These are phyloP conservation scores for Linepithema humile DNA, from an alignment of 1,140 invertebrate species.

Conservation along the genomic window DNA sequence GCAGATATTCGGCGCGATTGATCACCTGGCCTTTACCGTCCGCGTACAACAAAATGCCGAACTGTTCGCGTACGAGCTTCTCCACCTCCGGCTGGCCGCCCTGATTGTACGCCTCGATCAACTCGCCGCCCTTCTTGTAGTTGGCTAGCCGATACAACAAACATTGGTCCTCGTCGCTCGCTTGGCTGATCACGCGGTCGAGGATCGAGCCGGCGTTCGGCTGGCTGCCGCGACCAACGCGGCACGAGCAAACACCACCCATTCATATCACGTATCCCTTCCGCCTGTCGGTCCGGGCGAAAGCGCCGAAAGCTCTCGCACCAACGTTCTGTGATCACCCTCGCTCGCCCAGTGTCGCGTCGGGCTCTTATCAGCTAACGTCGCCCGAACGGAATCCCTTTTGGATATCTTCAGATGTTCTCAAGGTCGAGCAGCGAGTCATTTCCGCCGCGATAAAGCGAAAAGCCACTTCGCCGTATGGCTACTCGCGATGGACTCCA, in stretches of 20 bases:
- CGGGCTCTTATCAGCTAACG: conserved; percentile 39
- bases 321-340: neutral
- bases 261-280: conserved; percentile 81
- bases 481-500: conserved; percentile 60
- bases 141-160: conserved; percentile 94
- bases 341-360: too few species aligned
- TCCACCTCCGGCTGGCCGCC: conserved; percentile 93
- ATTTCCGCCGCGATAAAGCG: conserved; percentile 55
- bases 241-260: conserved; percentile 81
- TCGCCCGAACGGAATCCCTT: conserved; percentile 6
- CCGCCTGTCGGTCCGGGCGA: neutral
- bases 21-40: conserved; percentile 94
- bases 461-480: conserved; percentile 47
- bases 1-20: conserved; percentile 94
- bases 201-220: conserved; percentile 90
- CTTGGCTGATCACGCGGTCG: conserved; percentile 94
- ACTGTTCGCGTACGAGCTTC: conserved; percentile 94
- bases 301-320: neutral
- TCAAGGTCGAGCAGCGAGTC: conserved; percentile 44
- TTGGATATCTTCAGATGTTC: conserved; percentile 32
- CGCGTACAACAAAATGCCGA: conserved; percentile 95
- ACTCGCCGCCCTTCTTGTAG: conserved; percentile 95
- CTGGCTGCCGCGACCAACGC: conserved; percentile 79
- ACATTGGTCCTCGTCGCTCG: conserved; percentile 93
- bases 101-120: conserved; percentile 93